A percentile compares a stretch with the other conserved stretches of the same genome.
These are phyloP conservation scores for Ornithoptera alexandrae DNA, from an alignment of 2,888 invertebrate species.

Conservation along the genomic window DNA sequence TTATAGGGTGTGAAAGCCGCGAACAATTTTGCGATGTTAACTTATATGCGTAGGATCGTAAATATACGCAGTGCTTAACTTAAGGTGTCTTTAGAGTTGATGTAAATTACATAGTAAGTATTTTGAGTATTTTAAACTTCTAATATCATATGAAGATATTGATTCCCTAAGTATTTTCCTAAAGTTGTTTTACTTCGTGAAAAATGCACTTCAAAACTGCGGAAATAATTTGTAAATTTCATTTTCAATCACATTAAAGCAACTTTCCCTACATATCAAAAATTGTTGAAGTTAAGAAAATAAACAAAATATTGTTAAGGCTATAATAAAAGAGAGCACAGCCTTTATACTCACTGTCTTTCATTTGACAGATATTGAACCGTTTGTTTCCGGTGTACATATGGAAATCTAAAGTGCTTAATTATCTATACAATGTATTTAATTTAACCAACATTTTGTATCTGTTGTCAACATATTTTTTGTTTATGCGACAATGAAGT, in stretches of 20 bases:
- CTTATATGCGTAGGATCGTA: slow-evolving; percentile 56
- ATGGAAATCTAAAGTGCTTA: no score
- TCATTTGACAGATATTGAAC: no score
- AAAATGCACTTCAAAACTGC: background rate
- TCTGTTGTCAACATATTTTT: background rate
- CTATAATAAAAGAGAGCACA: no score
- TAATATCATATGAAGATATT: background rate
- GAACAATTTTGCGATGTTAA: slow-evolving; percentile 58
- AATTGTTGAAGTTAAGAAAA: background rate
- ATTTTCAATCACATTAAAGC: background rate
- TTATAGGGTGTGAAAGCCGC: slow-evolving; percentile 47
- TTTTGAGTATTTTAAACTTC: slow-evolving; percentile 25
- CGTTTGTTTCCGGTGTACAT: no score
- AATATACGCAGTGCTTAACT: slow-evolving; percentile 49
- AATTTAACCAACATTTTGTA: background rate
- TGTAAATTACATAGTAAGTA: slow-evolving; percentile 43
- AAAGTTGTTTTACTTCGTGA: background rate
- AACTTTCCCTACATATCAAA: background rate
- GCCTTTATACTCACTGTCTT: no score
- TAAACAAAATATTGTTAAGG: no score
- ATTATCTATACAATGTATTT: no score
- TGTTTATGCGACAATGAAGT: background rate
- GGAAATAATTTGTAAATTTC: background rate
- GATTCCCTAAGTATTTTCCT: background rate
- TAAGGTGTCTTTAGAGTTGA: slow-evolving; percentile 42